Conservation (phyloP, 2,797 vertebrate species). For the Garrulus glandarius region DNA sequence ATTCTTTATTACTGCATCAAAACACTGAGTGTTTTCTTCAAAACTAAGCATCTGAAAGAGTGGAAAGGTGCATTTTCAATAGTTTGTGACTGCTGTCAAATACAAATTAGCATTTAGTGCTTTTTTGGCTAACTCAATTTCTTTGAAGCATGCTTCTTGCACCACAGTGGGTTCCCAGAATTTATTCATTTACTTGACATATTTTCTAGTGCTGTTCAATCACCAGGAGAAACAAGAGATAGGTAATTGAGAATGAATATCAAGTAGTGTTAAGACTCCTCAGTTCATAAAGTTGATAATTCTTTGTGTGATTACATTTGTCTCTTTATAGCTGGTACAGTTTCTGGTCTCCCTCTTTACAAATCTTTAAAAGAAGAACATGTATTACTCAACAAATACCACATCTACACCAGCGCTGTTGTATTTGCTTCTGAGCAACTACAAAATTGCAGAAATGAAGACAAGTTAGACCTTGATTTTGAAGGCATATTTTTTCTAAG, state of each 20-base stretch:
- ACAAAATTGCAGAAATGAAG: not conserved
- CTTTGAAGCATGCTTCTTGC: slow-evolving; percentile 28
- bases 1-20: slow-evolving; percentile 82
- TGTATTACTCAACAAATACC: slow-evolving; percentile 4
- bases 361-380: slow-evolving; percentile 22
- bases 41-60: slow-evolving; percentile 81
- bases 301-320: slow-evolving; percentile 68
- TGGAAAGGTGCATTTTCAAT: slow-evolving; percentile 73
- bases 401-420: not conserved
- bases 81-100: slow-evolving; percentile 77
- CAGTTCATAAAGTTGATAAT: slow-evolving; percentile 64
- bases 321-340: slow-evolving; percentile 62
- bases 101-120: slow-evolving; percentile 73
- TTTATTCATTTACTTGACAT: slow-evolving; percentile 58
- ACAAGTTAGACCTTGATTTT: not conserved
- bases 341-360: slow-evolving; percentile 8
- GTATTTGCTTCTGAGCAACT: slow-evolving; percentile 14
- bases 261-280: slow-evolving; percentile 70
- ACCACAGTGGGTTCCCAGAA: slow-evolving; percentile 8
- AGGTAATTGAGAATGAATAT: slow-evolving; percentile 72
- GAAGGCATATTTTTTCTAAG: not conserved
- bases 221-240: slow-evolving; percentile 50
- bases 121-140: slow-evolving; percentile 25
- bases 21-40: slow-evolving; percentile 79
- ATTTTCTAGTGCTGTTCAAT: slow-evolving; percentile 63